Evolutionary conservation across 2,113 vertebrate species (phyloP), one percentile per base, ranked within the genome.

Genomic region (Otocyon megalotis): DNA sequence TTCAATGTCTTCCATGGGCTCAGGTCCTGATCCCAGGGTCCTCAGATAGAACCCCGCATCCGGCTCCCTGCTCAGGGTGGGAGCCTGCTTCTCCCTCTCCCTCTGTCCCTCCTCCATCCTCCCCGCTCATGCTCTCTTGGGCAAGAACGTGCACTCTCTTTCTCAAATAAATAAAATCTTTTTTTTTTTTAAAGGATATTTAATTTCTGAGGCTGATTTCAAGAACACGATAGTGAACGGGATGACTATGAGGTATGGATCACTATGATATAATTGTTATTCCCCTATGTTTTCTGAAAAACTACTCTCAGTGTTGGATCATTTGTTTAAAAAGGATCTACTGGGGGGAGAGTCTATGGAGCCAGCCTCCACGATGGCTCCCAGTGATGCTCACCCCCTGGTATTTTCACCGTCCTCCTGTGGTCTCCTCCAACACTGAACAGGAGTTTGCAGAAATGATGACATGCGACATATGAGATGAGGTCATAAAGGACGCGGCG

Each of bases 131-230:
- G 65, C 32, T 69, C 15, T 69, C 65, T 69, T 16, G 17, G 1
- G 16, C n/a, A 32, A 7, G 14, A 32, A 15, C 22, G 30, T 67
- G 65, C 14, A 32, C 65, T 69, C 65, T 69, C 30, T 67, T 14
- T 69, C 65, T 69, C 32, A 19, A 69, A 69, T 69, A 69, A 32
- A 32, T 67, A 32, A 4, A n/a, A 69, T 69, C 65, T 43, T 43
- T 43, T 43, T 43, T 43, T 43, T 43, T 43, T 43, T 43, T 43
- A 43, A 43, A 43, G 43, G 32, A 32, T 54, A 93, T 74, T 93
- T 96, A 74, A 87, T 88, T 90, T 90, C 63, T 19, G 63, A 88
- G 60, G 88, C 16, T 54, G 81, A 69, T 71, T 32, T 48, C 35
- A 71, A 88, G 32, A 84, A 88, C 53, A n/a, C 14, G 82, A 35